phyloP scores from a whole-genome alignment of 2,888 invertebrate genomes.

The Tenthredo amoena region DNA sequence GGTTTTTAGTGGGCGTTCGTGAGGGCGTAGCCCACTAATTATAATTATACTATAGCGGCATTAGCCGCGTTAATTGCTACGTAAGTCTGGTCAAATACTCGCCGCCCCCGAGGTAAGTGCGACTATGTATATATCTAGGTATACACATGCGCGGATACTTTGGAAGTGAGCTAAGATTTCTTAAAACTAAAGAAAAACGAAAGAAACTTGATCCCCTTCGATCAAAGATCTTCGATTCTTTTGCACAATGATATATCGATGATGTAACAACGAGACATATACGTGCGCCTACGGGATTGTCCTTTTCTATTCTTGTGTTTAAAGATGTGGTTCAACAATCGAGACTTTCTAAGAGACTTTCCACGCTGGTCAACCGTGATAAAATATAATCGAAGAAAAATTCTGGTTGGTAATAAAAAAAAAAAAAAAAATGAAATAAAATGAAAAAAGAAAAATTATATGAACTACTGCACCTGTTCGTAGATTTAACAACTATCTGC shows the following conservation, averaged over 20 bases:
- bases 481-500: slow-evolving; percentile 37
- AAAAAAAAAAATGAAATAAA: background rate
- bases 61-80: slow-evolving; percentile 76
- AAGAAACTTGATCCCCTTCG: background rate
- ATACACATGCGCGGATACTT: background rate
- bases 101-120: slow-evolving; percentile 63
- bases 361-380: background rate
- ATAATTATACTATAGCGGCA: slow-evolving; percentile 76
- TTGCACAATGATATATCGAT: background rate
- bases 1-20: slow-evolving; percentile 72
- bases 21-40: slow-evolving; percentile 77
- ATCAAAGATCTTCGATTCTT: background rate
- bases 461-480: slow-evolving; percentile 38
- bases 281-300: background rate
- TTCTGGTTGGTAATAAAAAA: background rate
- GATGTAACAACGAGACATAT: background rate
- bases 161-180: background rate
- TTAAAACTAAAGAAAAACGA: background rate
- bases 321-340: background rate
- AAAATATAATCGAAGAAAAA: background rate
- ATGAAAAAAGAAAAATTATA: background rate
- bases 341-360: slow-evolving; percentile 25
- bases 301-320: background rate
- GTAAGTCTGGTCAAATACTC: slow-evolving; percentile 75
- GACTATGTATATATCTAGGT: slow-evolving; percentile 3